Percentiles rank a stretch among this genome's conserved stretches.
Conservation (phyloP, 2,888 invertebrate genomes). For the Exephanes ischioxanthus region DNA sequence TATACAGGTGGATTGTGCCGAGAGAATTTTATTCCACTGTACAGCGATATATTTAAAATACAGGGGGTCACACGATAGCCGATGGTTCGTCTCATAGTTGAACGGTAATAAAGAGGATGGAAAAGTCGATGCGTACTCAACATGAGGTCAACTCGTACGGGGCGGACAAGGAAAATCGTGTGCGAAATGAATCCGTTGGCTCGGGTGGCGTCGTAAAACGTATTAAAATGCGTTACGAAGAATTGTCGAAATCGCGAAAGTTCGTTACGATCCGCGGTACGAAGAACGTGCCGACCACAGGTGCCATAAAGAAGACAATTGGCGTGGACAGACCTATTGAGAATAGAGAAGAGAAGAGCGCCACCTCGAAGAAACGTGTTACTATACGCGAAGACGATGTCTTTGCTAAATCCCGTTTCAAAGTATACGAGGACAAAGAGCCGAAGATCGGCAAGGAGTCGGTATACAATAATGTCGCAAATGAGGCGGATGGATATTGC, state of each 20-base stretch:
- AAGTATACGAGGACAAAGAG: conserved; percentile 35
- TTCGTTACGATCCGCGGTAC: not conserved
- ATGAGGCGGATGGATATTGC: not conserved
- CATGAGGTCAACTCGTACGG: not conserved
- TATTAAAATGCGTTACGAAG: conserved; percentile 47
- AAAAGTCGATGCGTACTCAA: conserved; percentile 5
- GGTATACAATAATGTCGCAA: not conserved
- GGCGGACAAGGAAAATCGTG: conserved; percentile 53
- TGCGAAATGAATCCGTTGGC: conserved; percentile 20
- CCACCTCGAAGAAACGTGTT: conserved; percentile 38
- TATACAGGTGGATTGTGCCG: not conserved
- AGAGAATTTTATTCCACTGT: not conserved
- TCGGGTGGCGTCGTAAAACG: conserved; percentile 20
- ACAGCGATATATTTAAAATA: not conserved
- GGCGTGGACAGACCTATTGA: not conserved
- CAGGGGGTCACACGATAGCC: not conserved
- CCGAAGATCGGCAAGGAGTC: not conserved
- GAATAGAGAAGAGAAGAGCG: conserved; percentile 6
- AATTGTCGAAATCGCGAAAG: not conserved
- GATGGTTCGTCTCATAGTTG: not conserved
- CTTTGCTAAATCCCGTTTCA: conserved; percentile 49
- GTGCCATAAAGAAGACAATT: conserved; percentile 39
- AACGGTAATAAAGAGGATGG: not conserved
- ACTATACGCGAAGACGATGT: conserved; percentile 23
- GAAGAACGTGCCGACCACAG: conserved; percentile 17